Base-by-base conservation (phyloP, 2,888 invertebrate genomes). In the Drosophila anomalata region DNA sequence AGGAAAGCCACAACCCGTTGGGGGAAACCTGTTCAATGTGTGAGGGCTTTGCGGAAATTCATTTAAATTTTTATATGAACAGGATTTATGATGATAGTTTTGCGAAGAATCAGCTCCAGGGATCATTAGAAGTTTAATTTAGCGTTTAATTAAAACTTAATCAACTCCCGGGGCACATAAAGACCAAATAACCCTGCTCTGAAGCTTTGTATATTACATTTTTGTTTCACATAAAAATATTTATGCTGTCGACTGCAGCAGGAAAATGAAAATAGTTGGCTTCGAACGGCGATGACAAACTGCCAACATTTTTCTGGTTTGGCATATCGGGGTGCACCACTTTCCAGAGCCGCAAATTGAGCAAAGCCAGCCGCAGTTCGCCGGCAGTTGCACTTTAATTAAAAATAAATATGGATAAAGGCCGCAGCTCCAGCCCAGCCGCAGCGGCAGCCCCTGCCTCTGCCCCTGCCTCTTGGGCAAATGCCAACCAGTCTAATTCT, bases 311-410 rank as follows among this genome's bases (percentile, higher is more conserved):
- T 66, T 56, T n/a, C 46, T 41, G 66, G 48, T 29, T 9, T 6
- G 20, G 22, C 36, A 20, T 29, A 20, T 29, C 50, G 41, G 48
- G 48, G 36, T 39, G 61, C 31, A 46, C 50, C 51, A 47, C 54
- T 65, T 67, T 60, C 36, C 59, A 66, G 57, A 63, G 48, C 36
- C 54, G 61, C 75, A 73, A 84, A 84, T 84, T 84, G 84, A 87
- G 75, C 72, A 84, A 88, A 88, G 88, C 72, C 56, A 51, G 82
- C 84, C 88, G 88, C 81, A 79, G 50, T 51, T 79, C 44, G 77
- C 65, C 72, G 82, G 47, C 76, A 67, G 63, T 66, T 76, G 72
- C 77, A 75, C 75, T 77, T 84, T 68, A 88, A 84, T 84, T 87
- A 78, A 74, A 69, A 67, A 50, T 55, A 70, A 69, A 73, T 82